Evolutionary conservation across 2,888 invertebrate genomes (phyloP).

Genomic region (Drosophila ustulata): DNA sequence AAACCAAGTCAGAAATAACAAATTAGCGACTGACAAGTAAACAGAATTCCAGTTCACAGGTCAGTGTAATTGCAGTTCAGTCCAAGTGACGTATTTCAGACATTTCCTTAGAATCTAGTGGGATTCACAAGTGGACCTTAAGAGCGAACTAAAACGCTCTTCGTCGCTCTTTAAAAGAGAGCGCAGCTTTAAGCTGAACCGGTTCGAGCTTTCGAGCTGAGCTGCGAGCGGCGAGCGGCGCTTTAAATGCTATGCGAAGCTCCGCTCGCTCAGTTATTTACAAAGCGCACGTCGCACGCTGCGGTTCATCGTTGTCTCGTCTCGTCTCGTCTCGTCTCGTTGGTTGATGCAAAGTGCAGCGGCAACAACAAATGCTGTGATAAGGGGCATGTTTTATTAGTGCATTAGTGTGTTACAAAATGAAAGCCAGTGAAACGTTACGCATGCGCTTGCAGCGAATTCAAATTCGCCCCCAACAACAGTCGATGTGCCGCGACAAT

Average conservation of each 20-base stretch:
- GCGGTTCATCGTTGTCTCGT: constrained; percentile 43
- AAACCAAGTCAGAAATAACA: constrained; percentile 5
- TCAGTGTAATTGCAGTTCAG: constrained; percentile 31
- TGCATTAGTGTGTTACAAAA: constrained; percentile 49
- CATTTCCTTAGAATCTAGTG: constrained; percentile 28
- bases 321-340: background rate
- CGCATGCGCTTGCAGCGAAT: constrained; percentile 68
- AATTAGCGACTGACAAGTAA: constrained; percentile 1
- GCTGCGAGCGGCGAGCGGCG: constrained; percentile 28
- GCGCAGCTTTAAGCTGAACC: constrained; percentile 20
- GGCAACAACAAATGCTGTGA: constrained; percentile 32
- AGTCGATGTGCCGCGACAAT: constrained; percentile 39
- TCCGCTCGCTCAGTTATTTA: constrained; percentile 56
- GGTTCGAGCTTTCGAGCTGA: constrained; percentile 34
- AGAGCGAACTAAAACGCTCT: constrained; percentile 22
- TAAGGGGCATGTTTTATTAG: constrained; percentile 27
- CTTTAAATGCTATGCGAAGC: constrained; percentile 64
- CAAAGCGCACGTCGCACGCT: constrained; percentile 50
- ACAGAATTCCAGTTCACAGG: constrained; percentile 18
- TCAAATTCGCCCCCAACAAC: constrained; percentile 39
- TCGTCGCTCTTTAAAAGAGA: background rate
- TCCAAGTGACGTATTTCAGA: constrained; percentile 27
- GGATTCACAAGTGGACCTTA: constrained; percentile 41
- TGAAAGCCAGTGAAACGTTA: constrained; percentile 73
- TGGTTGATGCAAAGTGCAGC: constrained; percentile 23